Evolutionary conservation across 2,113 vertebrate genomes (phyloP), one percentile per base, ranked within the genome.

Genomic region (Cephalopholis sonnerati): DNA sequence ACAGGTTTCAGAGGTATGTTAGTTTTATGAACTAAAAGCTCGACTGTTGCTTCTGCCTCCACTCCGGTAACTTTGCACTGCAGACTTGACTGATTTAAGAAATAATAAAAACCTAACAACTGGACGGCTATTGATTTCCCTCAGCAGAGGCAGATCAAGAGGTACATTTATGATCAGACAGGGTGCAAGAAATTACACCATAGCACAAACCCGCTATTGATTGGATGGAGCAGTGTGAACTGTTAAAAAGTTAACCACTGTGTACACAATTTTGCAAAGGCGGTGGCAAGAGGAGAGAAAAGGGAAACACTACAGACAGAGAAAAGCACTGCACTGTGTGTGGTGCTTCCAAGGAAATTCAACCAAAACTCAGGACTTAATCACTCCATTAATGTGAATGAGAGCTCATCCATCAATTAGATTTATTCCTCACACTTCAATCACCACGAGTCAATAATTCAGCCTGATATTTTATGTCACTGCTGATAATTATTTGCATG

Each of bases 71-170:
- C 81, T 87, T 82, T 84, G 75, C 71, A 69, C 88, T 76, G 76
- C 69, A 86, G 85, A 85, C 83, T 67, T 72, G 85, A 87, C 84
- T 91, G 92, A 93, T 94, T 92, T 90, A 89, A 92, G 91, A 89
- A 87, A 91, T 93, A 92, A 93, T 93, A 93, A 92, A 94, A 91
- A 81, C 77, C 83, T 71, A 92, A 91, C 90, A 92, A 75, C 90
- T 65, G 88, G 83, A 88, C 36, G 11, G 59, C 74, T 88, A 95
- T 95, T 74, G 93, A 95, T 93, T 92, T 77, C 63, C 73, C 86
- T 80, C 89, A 74, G 83, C 88, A 75, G 82, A 87, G 85, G 61
- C 83, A 87, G 89, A 93, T 94, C 88, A 92, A 87, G 87, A 91
- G 88, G 67, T 87, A 92, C 88, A 90, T 93, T 93, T 91, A 92